A percentile compares a stretch with the other conserved stretches of the same genome.
These are phyloP conservation scores for Drosophila niveifrons DNA, from an alignment of 2,888 invertebrate genomes.

Conservation along the genomic window DNA sequence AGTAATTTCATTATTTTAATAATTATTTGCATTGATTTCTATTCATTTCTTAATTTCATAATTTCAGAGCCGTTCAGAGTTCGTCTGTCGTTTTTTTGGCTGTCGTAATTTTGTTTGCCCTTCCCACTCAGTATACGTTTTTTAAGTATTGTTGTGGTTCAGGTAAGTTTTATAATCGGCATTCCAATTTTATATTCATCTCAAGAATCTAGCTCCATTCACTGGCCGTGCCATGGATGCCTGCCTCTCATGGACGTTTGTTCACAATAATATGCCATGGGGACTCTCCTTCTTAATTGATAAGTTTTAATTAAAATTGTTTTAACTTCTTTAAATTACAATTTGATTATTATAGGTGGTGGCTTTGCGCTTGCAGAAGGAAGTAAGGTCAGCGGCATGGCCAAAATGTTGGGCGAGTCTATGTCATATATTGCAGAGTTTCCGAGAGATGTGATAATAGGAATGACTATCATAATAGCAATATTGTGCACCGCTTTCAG, in stretches of 20 bases:
- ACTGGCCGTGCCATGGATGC: constrained; percentile 86
- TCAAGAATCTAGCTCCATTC: constrained; percentile 49
- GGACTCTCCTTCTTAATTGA: constrained; percentile 93
- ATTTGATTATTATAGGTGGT: constrained; percentile 87
- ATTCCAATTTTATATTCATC: not conserved
- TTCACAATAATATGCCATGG: constrained; percentile 94
- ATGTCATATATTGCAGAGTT: constrained; percentile 88
- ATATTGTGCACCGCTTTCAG: constrained; percentile 91
- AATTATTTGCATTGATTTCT: not conserved
- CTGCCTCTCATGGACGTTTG: constrained; percentile 92
- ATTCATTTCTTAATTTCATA: no score
- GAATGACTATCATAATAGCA: constrained; percentile 89
- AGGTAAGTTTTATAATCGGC: constrained; percentile 36
- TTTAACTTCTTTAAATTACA: not conserved
- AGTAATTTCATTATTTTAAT: constrained; percentile 45
- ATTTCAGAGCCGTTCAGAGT: constrained; percentile 59
- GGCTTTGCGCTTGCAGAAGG: constrained; percentile 95
- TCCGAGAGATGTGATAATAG: constrained; percentile 87
- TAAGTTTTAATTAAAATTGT: constrained; percentile 70
- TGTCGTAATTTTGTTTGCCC: constrained; percentile 91
- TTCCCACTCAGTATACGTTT: constrained; percentile 92
- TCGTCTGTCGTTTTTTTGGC: constrained; percentile 91
- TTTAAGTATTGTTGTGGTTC: constrained; percentile 88
- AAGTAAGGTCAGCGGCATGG: constrained; percentile 91
- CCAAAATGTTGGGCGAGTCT: constrained; percentile 89